A percentile compares a stretch with the other conserved stretches of the same genome.
phyloP scores from a whole-genome alignment of 2,113 vertebrate species.

The Ameiurus melas region DNA sequence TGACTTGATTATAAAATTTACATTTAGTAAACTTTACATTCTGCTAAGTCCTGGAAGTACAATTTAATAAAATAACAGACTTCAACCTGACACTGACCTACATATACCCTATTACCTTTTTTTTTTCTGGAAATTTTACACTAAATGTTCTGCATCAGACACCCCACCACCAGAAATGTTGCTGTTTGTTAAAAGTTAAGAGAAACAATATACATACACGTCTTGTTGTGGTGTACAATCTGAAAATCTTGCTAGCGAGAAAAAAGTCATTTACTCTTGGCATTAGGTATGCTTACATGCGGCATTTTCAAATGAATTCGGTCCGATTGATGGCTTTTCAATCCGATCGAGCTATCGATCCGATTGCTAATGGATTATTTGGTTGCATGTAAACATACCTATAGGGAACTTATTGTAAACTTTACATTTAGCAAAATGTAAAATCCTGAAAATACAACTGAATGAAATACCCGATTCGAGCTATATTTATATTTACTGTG shows the following conservation, averaged over 20 bases:
- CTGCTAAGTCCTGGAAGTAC: not conserved
- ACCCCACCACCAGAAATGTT: not conserved
- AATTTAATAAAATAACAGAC: not conserved
- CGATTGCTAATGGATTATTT: too few species aligned
- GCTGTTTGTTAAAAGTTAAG: not conserved
- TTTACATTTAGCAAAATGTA: not conserved
- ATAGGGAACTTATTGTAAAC: not conserved
- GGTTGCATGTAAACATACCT: too few species aligned
- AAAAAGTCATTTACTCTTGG: too few species aligned
- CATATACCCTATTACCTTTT: not conserved
- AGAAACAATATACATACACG: not conserved
- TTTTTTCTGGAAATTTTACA: not conserved
- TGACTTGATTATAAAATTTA: not conserved
- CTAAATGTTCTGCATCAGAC: not conserved
- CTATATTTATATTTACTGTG: not conserved
- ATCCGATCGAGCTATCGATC: too few species aligned
- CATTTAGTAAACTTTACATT: not conserved
- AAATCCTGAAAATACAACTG: not conserved
- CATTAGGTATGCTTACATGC: too few species aligned
- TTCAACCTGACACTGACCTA: too few species aligned
- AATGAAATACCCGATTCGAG: not conserved
- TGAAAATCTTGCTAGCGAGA: not conserved
- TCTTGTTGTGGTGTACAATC: not conserved
- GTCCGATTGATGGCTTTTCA: too few species aligned
- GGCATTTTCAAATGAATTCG: too few species aligned